These are phyloP conservation scores for Nemopilema nomurai DNA, from an alignment of 30 jellyfish, hydroid and myxozoan genomes.

Conservation along the genomic window DNA sequence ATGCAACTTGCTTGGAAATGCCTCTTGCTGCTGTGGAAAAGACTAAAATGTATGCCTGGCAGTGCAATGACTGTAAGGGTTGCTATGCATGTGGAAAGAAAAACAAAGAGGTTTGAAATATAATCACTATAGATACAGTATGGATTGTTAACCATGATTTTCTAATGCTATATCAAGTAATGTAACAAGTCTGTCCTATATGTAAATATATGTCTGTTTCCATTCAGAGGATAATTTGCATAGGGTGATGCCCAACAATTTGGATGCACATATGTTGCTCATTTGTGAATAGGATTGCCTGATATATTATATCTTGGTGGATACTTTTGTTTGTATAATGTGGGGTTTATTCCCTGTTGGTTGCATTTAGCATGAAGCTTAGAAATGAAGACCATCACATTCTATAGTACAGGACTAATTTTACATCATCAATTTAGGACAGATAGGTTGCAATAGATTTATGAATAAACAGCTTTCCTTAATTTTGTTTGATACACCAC, in stretches of 20 bases:
- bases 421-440: neutral
- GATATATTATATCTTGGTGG: too few species aligned
- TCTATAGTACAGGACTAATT: too few species aligned
- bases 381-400: too few species aligned
- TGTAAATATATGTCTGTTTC: too few species aligned
- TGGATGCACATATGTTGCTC: too few species aligned
- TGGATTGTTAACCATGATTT: too few species aligned
- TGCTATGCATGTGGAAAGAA: constrained; percentile 70
- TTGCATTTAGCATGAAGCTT: neutral
- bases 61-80: constrained; percentile 89
- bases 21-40: constrained; percentile 65
- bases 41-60: constrained; percentile 80
- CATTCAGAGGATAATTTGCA: too few species aligned
- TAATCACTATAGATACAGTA: too few species aligned
- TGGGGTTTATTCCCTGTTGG: neutral
- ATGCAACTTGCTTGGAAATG: constrained; percentile 85
- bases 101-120: constrained; percentile 61
- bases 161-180: too few species aligned
- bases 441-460: neutral
- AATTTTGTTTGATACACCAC: neutral
- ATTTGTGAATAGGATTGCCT: too few species aligned
- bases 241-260: too few species aligned
- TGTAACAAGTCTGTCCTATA: neutral
- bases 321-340: too few species aligned
- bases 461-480: neutral